Evolutionary conservation across 2,888 invertebrate species (phyloP).

Genomic region (Macrostomum cliftonense): DNA sequence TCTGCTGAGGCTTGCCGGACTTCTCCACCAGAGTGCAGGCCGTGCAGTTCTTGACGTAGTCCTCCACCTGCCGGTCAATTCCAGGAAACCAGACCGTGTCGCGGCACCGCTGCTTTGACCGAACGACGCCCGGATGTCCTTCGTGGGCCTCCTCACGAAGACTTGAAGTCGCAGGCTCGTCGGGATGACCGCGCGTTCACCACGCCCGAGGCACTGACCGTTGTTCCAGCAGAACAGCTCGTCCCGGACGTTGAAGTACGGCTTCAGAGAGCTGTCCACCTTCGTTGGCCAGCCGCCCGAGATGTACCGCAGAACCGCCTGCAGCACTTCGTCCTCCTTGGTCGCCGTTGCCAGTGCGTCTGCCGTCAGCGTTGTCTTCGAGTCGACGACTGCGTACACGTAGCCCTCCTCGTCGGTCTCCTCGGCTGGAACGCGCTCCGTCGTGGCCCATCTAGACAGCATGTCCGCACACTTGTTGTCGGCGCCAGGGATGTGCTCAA

Average conservation of each 20-base stretch:
- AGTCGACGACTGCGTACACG: too few relatives aligned
- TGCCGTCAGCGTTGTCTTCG: too few relatives aligned
- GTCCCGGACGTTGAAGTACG: not conserved
- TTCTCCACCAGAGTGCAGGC: not conserved
- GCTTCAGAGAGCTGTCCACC: not conserved
- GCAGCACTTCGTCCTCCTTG: slow-evolving; percentile 1
- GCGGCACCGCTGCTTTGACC: slow-evolving; percentile 1
- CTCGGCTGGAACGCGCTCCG: too few relatives aligned
- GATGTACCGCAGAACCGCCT: not conserved
- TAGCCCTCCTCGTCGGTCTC: too few relatives aligned
- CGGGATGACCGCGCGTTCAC: slow-evolving; percentile 1
- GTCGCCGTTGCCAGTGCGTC: too few relatives aligned
- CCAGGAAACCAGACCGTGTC: slow-evolving; percentile 1
- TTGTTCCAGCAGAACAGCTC: not conserved
- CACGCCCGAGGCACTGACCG: not conserved
- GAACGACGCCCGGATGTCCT: slow-evolving; percentile 1
- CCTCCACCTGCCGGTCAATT: not conserved
- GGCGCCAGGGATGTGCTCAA: slow-evolving; percentile 1
- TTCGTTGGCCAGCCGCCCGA: slow-evolving; percentile 2
- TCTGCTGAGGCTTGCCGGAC: slow-evolving; percentile 2
- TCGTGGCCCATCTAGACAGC: not conserved
- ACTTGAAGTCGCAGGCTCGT: not conserved
- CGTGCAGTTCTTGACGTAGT: slow-evolving; percentile 1
- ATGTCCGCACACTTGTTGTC: slow-evolving; percentile 1
- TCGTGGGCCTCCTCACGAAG: too few relatives aligned